Evolutionary conservation across 2,888 invertebrate species (phyloP).

Genomic region (Smittia aterrima): DNA sequence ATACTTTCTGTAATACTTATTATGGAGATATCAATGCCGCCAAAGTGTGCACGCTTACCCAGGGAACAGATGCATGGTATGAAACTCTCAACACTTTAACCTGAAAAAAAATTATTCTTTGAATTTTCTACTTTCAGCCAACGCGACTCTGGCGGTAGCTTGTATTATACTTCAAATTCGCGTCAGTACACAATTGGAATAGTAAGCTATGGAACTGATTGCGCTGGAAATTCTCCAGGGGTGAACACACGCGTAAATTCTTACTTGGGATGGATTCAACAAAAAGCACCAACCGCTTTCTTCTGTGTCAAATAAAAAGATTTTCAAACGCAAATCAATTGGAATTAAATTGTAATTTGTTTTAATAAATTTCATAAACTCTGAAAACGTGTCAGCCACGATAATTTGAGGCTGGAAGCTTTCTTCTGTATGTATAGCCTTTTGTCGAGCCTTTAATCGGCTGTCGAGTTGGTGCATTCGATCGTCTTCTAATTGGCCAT

Average conservation of each 20-base stretch:
- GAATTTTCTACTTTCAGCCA: background rate
- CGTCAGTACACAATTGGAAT: slow-evolving; percentile 53
- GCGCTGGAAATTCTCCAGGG: slow-evolving; percentile 53
- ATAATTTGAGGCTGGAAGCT: too few species aligned
- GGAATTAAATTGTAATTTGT: background rate
- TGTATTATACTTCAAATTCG: slow-evolving; percentile 51
- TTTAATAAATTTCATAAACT: too few species aligned
- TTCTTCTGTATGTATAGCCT: too few species aligned
- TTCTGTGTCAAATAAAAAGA: background rate
- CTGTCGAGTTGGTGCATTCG: too few species aligned
- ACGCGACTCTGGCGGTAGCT: slow-evolving; percentile 55
- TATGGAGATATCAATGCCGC: slow-evolving; percentile 45
- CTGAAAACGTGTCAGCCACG: too few species aligned
- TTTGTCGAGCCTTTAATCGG: too few species aligned
- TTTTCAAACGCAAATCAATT: background rate
- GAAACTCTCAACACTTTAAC: too few species aligned
- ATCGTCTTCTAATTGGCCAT: too few species aligned
- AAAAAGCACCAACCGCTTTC: background rate
- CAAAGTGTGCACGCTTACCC: slow-evolving; percentile 55
- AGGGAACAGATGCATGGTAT: too few species aligned
- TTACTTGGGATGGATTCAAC: slow-evolving; percentile 56
- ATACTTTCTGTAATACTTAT: slow-evolving; percentile 48
- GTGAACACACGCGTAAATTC: slow-evolving; percentile 56
- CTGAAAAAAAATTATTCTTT: too few species aligned
- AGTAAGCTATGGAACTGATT: slow-evolving; percentile 55